phyloP scores from a whole-genome alignment of 2,113 vertebrate species.

The Globicephala melas region DNA sequence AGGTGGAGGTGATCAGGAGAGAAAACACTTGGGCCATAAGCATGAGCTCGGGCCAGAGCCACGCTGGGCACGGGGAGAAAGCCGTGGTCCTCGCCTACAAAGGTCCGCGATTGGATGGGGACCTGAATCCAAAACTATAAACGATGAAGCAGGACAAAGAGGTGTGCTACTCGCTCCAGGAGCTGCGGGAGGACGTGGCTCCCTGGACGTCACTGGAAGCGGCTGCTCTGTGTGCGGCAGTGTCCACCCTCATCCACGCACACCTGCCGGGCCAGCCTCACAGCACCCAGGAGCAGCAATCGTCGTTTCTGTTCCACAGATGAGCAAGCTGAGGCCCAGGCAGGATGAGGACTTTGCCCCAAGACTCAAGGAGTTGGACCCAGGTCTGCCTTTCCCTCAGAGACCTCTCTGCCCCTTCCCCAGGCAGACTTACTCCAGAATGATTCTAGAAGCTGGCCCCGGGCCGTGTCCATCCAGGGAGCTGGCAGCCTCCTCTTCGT shows the following conservation, averaged over 20 bases:
- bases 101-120: background rate
- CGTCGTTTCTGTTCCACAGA: background rate
- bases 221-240: rapidly evolving
- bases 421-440: rapidly evolving
- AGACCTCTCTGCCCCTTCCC: rapidly evolving
- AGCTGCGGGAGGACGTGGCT: background rate
- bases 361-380: background rate
- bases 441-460: background rate
- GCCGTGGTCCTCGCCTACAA: background rate
- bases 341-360: too few species aligned
- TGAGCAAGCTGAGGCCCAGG: background rate
- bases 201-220: rapidly evolving
- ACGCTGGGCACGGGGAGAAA: background rate
- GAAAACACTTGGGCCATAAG: background rate
- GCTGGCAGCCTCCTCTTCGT: rapidly evolving
- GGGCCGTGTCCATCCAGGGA: rapidly evolving
- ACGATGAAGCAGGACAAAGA: background rate
- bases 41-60: background rate
- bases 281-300: rapidly evolving
- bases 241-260: rapidly evolving
- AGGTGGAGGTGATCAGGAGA: background rate
- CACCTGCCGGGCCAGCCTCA: rapidly evolving
- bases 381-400: background rate
- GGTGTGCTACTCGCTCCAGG: background rate
- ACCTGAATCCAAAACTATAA: background rate